Evolutionary conservation across 2,797 vertebrate genomes (phyloP), one percentile per base, ranked within the genome.

Genomic region (Threskiornis aethiopicus): DNA sequence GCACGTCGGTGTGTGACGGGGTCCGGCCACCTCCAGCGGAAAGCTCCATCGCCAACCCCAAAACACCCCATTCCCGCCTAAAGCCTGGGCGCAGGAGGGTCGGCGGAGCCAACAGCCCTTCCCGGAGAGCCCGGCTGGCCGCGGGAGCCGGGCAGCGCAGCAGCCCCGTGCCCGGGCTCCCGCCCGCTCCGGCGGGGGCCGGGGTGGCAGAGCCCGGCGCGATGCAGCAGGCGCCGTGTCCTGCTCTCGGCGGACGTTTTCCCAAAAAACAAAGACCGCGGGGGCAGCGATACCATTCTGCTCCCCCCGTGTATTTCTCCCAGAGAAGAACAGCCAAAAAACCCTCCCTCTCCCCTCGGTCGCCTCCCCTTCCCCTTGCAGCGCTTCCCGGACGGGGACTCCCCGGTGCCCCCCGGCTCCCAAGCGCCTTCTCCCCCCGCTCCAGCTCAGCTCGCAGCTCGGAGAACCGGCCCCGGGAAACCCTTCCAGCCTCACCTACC

Each of bases 401-500:
- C 35, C 21, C 52, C 16, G 17, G 11, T 13, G 26, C 20, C 5
- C 8, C 33, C 16, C 21, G 2, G 2, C 29, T 31, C 26, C 33
- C 65, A 5, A 33, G 2, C 11, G 1, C 44, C 24, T 55, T 76
- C 22, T 72, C 20, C 35, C 19, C 11, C 57, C 3, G 1, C 19
- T 51, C 73, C 57, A 49, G 22, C 81, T 19, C 59, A 41, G 0
- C 54, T 1, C 20, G 16, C 3, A 52, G 44, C 42, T 1, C 20
- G 29, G 2, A 28, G 5, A 76, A 13, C 25, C 37, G 4, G 24
- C 2, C 41, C 62, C 15, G 4, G 12, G 7, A 9, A 17, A 6
- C 42, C 29, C 21, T 18, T 19, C 81, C 88, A 39, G 19, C n/a
- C 33, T 14, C 44, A 37, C 93, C 12, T 91, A 97, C 96, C 96